Conservation (phyloP, 2,113 vertebrate species). For the Corydoras sp. region DNA sequence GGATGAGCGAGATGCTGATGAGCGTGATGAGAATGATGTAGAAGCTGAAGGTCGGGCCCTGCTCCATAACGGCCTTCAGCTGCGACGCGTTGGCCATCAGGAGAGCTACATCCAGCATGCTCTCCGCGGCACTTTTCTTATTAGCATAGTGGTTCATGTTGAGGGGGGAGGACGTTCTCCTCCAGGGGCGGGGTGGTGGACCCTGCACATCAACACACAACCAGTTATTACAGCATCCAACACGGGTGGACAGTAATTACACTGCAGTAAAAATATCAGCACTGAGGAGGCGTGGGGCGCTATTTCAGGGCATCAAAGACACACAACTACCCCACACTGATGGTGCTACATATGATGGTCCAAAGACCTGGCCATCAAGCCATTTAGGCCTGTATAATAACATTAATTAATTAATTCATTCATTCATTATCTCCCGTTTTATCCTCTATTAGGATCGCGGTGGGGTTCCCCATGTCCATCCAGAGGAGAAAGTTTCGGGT, state of each 20-base stretch:
- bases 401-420: no score
- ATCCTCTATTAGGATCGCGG: no score
- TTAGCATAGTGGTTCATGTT: conserved; percentile 96
- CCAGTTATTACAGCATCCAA: conserved; percentile 13
- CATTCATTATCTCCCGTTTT: no score
- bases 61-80: conserved; percentile 86
- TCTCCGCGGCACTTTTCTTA: conserved; percentile 93
- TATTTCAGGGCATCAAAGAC: not conserved
- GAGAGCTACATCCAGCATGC: conserved; percentile 94
- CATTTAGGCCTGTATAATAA: no score
- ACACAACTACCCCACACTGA: not conserved
- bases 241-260: conserved; percentile 1
- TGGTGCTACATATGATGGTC: no score
- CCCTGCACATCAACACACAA: conserved; percentile 43
- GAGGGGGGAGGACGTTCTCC: conserved; percentile 56
- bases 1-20: conserved; percentile 80
- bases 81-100: conserved; percentile 97
- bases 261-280: not conserved
- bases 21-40: conserved; percentile 77
- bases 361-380: no score
- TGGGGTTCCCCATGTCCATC: no score
- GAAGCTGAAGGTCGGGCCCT: conserved; percentile 75
- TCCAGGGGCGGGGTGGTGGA: not conserved
- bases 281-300: not conserved
- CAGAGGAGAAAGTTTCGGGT: no score